A percentile compares a stretch with the other conserved stretches of the same genome.
Conservation (phyloP, 2,888 invertebrate genomes). For the Heliothis peltigera region DNA sequence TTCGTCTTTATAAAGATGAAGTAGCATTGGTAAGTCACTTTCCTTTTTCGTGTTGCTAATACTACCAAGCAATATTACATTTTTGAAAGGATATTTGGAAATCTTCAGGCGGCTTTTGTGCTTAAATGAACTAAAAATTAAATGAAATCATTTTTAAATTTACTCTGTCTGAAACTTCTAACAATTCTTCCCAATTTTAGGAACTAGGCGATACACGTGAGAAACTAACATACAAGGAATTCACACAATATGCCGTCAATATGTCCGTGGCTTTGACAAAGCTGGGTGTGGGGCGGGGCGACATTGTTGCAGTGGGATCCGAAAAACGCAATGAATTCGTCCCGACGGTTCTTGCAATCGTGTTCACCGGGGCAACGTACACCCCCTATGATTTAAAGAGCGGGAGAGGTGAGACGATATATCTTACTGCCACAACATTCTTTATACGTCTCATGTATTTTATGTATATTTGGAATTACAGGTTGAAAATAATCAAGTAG, state of each 20-base stretch:
- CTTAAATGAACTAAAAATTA: background rate
- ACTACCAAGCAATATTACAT: background rate
- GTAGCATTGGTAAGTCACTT: constrained; percentile 74
- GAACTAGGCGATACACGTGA: constrained; percentile 89
- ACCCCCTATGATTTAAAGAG: constrained; percentile 74
- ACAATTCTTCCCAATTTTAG: constrained; percentile 69
- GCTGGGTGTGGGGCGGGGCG: constrained; percentile 85
- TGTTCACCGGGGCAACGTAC: constrained; percentile 81
- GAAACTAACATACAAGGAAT: constrained; percentile 84
- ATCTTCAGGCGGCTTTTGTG: background rate
- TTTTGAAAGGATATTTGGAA: background rate
- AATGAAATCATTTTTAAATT: no score
- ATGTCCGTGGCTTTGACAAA: constrained; percentile 86
- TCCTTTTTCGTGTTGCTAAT: background rate
- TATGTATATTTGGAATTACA: constrained; percentile 17
- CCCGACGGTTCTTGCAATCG: constrained; percentile 86
- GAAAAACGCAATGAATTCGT: constrained; percentile 90
- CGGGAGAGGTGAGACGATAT: constrained; percentile 72
- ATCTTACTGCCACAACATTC: constrained; percentile 49
- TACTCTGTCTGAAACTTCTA: background rate
- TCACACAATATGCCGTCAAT: constrained; percentile 87
- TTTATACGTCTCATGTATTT: constrained; percentile 51
- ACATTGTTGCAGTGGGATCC: constrained; percentile 89
- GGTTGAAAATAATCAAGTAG: constrained; percentile 12
- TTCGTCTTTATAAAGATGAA: constrained; percentile 65